A percentile compares a stretch with the other conserved stretches of the same genome.
These are phyloP conservation scores for Anastatus disparis DNA, from an alignment of 1,140 invertebrate species.

Conservation along the genomic window DNA sequence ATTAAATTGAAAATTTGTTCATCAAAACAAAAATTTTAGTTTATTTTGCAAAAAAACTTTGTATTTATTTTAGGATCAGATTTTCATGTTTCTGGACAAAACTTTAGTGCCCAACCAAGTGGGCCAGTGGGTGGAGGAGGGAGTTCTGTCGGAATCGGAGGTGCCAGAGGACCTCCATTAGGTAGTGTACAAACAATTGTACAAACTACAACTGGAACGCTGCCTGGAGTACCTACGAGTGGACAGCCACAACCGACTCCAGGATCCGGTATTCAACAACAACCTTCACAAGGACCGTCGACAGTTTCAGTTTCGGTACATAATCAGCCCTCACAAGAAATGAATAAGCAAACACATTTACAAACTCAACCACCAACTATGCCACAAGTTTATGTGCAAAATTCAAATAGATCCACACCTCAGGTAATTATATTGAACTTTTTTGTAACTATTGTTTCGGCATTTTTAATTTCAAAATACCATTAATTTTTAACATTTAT, in stretches of 20 bases:
- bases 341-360: constrained; percentile 62
- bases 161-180: constrained; percentile 61
- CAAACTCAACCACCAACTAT: constrained; percentile 53
- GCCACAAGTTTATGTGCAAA: constrained; percentile 52
- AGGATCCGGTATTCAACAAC: constrained; percentile 56
- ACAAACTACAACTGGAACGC: constrained; percentile 57
- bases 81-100: constrained; percentile 64
- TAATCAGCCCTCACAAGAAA: constrained; percentile 57
- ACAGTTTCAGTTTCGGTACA: constrained; percentile 58
- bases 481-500: too few species aligned
- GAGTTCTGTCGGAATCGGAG: constrained; percentile 60
- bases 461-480: too few species aligned
- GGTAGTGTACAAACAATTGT: constrained; percentile 58
- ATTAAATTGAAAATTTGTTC: too few species aligned
- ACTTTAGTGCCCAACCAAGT: constrained; percentile 63
- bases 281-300: constrained; percentile 56
- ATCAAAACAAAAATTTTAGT: too few species aligned
- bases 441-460: too few species aligned
- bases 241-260: constrained; percentile 53
- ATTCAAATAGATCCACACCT: constrained; percentile 49
- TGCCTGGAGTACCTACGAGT: constrained; percentile 54
- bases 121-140: constrained; percentile 63
- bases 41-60: not conserved
- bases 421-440: constrained; percentile 46
- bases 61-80: constrained; percentile 59